Percentiles rank a stretch among this genome's conserved stretches.
These are phyloP conservation scores for Aphodius sticticus DNA, from an alignment of 2,888 invertebrate species.

Conservation along the genomic window DNA sequence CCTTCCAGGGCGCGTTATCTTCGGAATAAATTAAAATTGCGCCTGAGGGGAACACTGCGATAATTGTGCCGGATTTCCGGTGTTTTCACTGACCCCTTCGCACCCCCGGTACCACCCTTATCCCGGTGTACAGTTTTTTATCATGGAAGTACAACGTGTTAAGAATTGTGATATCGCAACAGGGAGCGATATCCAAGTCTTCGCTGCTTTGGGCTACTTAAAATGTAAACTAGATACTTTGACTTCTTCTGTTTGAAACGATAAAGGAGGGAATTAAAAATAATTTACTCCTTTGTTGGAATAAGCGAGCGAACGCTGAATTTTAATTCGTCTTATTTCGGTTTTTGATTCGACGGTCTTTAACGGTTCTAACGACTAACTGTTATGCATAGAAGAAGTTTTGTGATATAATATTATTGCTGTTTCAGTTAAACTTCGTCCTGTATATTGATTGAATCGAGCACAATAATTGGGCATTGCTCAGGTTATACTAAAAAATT, in stretches of 20 bases:
- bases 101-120: neutral
- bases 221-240: neutral
- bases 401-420: too few species aligned
- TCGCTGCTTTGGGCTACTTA: neutral
- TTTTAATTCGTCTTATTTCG: neutral
- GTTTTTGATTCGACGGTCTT: too few species aligned
- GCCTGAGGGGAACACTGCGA: neutral
- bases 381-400: too few species aligned
- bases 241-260: neutral
- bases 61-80: neutral
- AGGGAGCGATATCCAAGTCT: neutral
- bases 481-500: too few species aligned
- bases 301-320: neutral
- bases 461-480: too few species aligned
- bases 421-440: too few species aligned
- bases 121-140: neutral
- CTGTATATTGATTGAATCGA: too few species aligned
- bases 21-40: neutral
- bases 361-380: too few species aligned
- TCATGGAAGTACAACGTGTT: neutral
- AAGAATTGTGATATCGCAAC: neutral
- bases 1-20: neutral
- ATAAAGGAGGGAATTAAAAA: conserved; percentile 4
- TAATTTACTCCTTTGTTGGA: neutral
- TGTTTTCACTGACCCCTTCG: neutral